Evolutionary conservation across 37 sponge, comb jelly and placozoan species (phyloP).

Genomic region (Halisarca cf. caerulea): DNA sequence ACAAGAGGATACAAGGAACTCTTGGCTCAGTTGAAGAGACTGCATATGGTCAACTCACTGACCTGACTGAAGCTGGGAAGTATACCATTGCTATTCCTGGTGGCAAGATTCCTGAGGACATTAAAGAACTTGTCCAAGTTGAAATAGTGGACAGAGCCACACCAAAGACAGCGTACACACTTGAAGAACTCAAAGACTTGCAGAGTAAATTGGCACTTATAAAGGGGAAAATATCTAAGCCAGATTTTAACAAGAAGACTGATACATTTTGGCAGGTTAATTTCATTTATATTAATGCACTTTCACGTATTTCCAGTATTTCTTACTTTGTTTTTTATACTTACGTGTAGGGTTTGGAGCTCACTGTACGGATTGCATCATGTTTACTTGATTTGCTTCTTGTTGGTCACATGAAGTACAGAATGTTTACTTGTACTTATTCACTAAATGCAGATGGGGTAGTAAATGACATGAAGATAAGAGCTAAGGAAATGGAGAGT

Average conservation of each 20-base stretch:
- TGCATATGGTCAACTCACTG: constrained; percentile 65
- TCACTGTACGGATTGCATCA: constrained; percentile 18
- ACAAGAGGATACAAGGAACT: constrained; percentile 67
- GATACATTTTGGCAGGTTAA: constrained; percentile 19
- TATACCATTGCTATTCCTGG: constrained; percentile 37
- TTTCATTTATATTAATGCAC: background rate
- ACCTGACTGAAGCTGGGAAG: constrained; percentile 57
- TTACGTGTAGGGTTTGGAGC: constrained; percentile 15
- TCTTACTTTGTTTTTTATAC: no score
- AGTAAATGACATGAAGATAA: constrained; percentile 7
- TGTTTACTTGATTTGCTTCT: background rate
- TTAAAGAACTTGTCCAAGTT: constrained; percentile 49
- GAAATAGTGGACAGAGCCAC: constrained; percentile 15
- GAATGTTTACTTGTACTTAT: background rate
- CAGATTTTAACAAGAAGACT: constrained; percentile 1
- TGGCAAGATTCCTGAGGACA: background rate
- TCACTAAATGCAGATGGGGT: background rate
- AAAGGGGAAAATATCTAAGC: constrained; percentile 61
- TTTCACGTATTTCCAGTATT: no score
- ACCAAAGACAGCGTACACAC: constrained; percentile 37
- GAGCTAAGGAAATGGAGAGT: constrained; percentile 45
- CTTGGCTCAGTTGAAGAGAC: constrained; percentile 74
- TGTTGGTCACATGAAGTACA: constrained; percentile 10
- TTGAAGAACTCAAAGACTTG: constrained; percentile 76
- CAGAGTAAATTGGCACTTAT: constrained; percentile 84